phyloP scores from a whole-genome alignment of 2,888 invertebrate species.

The Hypomecis atomaria region DNA sequence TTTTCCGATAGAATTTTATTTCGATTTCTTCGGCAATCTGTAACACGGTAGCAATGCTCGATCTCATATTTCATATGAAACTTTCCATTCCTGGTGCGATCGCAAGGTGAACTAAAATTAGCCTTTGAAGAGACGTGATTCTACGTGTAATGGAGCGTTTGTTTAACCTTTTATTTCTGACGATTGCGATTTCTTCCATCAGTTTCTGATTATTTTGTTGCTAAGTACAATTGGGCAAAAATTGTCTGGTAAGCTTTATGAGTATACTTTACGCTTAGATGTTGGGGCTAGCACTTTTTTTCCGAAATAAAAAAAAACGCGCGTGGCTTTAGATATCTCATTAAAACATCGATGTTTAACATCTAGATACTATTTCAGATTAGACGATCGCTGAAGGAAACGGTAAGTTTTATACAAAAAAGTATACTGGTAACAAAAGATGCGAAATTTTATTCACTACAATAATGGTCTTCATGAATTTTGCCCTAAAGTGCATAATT shows the following conservation, averaged over 20 bases:
- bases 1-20: not conserved
- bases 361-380: too few species aligned
- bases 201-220: not conserved
- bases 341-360: too few species aligned
- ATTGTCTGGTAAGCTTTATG: not conserved
- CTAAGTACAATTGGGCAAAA: not conserved
- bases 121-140: conserved; percentile 61
- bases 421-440: too few species aligned
- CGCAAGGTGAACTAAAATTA: conserved; percentile 68
- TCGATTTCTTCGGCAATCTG: not conserved
- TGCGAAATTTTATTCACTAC: too few species aligned
- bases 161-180: conserved; percentile 37
- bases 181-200: conserved; percentile 32
- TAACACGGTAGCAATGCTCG: conserved; percentile 30
- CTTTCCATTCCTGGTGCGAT: conserved; percentile 65
- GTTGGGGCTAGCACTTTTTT: too few species aligned
- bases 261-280: too few species aligned
- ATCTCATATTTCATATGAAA: conserved; percentile 50
- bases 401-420: too few species aligned
- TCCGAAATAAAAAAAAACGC: too few species aligned
- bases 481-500: too few species aligned
- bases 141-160: conserved; percentile 55
- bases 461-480: too few species aligned
- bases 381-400: too few species aligned
- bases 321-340: too few species aligned